Base-by-base conservation (phyloP, 2,113 vertebrate species). In the Nesoenas mayeri region DNA sequence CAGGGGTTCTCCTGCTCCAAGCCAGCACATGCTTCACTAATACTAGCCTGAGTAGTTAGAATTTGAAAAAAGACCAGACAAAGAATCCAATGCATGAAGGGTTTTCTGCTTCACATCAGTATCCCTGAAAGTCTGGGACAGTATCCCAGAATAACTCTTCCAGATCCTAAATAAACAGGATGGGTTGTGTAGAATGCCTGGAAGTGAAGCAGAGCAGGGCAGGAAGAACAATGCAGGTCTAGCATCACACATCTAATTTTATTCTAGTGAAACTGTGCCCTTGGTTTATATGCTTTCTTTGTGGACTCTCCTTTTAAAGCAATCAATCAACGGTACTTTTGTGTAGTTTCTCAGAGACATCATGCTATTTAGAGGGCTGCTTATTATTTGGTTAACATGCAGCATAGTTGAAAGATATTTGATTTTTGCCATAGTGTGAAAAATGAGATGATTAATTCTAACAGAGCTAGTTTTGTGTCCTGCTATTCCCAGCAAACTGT, bases 101-200 rank as follows among this genome's bases (percentile, higher is more conserved):
- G 51, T 83, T 9, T 47, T 67, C 22, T 40, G 32, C 80, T 91
- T 82, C 21, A 31, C 25, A 69, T 25, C 18, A 12, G 3, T 44
- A 73, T 83, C 28, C 60, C 60, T 14, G 15, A 25, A 91, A 82
- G 57, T 69, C 89, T 89, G 78, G 61, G 19, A 36, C 19, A 48
- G 47, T 50, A 70, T 87, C 67, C 57, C 58, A 71, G 88, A 96
- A 94, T 96, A 96, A 83, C 79, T 85, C 26, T 36, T 70, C 42
- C 50, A 75, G 60, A 71, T 42, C 11, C 32, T 1, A 5, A 80
- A 88, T 95, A 96, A 96, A 97, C 95, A 96, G 90, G 93, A 96
- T 85, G 93, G 54, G 71, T 57, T 89, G 66, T 85, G 54, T 25
- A 95, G 91, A 96, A 95, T 96, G 62, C 91, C 94, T 89, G 95